Base-by-base conservation (phyloP, 2,888 invertebrate species). In the Amblyjoppa proteus region DNA sequence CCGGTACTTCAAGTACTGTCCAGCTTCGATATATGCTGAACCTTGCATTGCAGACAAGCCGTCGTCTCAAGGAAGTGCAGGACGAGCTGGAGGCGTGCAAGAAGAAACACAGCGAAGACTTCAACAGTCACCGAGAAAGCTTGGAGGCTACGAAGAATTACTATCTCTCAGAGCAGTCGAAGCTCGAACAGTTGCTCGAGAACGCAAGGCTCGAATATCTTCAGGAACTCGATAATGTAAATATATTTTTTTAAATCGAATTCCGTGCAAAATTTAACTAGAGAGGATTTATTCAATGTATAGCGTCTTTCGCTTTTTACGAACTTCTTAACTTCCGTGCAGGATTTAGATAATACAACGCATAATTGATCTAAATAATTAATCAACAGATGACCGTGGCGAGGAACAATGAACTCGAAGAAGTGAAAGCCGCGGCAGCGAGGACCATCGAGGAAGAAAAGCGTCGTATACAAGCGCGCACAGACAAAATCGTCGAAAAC, bases 371-470 rank as follows among this genome's bases (percentile, higher is more conserved):
- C 25, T 13, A 4, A 34, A 64, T 16, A 31, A 64, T 31, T 64
- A 5, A 34, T 64, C n/a, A 6, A 53, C 56, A 93, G 92, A 88
- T 91, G 87, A 87, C 89, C 7, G 64, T 88, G 31, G 88, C 89
- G 2, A 89, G 88, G 77, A 90, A 92, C 81, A 89, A 89, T 74
- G 91, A 93, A 71, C 82, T 93, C 16, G 68, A 78, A 1, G 91
- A 91, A 25, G 76, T 92, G 2, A 90, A 89, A 71, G 88, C 90
- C 49, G 84, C 89, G 3, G 88, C 88, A 53, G 86, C 88, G 13
- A 89, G 88, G 28, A 89, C 87, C 68, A 89, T 92, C 9, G 91
- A 92, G 38, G 92, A 92, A 25, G 92, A 93, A 74, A 91, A 88
- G 7, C 91, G 89, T 25, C 88, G 88, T 34, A 88, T 91, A 81